phyloP scores from a whole-genome alignment of 2,113 vertebrate genomes.

The Nyctibius bracteatus region DNA sequence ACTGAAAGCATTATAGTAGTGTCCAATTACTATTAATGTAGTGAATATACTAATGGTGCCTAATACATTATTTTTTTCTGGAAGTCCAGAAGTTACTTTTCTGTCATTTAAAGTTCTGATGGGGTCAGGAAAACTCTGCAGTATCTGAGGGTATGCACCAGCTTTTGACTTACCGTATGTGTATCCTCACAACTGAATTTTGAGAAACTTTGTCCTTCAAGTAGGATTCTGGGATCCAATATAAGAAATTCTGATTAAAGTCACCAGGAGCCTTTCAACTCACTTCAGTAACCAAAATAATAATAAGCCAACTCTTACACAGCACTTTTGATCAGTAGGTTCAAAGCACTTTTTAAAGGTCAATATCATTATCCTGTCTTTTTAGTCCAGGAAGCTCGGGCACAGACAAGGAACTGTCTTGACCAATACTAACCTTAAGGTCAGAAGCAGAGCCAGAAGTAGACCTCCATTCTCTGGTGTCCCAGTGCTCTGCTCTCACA shows the following conservation, averaged over 20 bases:
- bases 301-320: neutral
- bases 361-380: neutral
- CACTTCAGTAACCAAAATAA: slow-evolving; percentile 20
- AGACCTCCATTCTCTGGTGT: neutral
- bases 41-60: neutral
- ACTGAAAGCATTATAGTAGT: neutral
- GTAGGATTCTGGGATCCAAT: neutral
- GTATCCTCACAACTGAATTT: neutral
- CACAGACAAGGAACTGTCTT: neutral
- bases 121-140: neutral
- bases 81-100: neutral
- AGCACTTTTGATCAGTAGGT: neutral
- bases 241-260: neutral
- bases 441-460: neutral
- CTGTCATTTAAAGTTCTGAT: neutral
- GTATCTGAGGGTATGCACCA: neutral
- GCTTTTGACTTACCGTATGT: neutral
- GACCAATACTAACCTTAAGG: neutral
- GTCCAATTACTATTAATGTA: neutral
- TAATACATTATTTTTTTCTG: neutral
- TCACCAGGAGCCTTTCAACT: neutral
- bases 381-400: neutral
- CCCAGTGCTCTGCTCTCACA: neutral
- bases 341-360: slow-evolving; percentile 45
- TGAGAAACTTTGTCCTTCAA: neutral